Conservation (phyloP, 2,113 vertebrate genomes). For the Myodes glareolus region DNA sequence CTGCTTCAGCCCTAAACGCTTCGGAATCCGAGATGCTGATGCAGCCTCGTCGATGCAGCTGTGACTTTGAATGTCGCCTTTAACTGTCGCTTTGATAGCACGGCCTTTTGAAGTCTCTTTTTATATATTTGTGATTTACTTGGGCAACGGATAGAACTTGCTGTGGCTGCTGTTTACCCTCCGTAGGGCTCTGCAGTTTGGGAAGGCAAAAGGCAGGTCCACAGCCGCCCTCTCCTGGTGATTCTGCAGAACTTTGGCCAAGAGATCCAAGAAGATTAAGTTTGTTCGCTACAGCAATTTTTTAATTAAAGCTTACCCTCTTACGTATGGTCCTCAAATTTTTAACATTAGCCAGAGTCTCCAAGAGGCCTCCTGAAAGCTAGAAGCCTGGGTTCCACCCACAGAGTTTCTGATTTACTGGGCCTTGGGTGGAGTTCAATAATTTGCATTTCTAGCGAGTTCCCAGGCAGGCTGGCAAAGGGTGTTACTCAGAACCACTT, state of each 20-base stretch:
- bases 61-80: not conserved
- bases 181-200: not conserved
- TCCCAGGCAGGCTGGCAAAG: not conserved
- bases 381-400: not conserved
- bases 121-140: constrained; percentile 20
- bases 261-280: fast-evolving
- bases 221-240: constrained; percentile 56
- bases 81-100: constrained; percentile 46
- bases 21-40: not conserved
- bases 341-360: not conserved
- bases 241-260: not conserved
- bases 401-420: constrained; percentile 48
- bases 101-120: constrained; percentile 55
- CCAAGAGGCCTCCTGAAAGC: not conserved
- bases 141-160: not conserved
- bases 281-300: not conserved
- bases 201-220: not conserved
- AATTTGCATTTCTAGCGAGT: constrained; percentile 55
- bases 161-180: not conserved
- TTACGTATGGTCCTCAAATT: not conserved
- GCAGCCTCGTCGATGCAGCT: not conserved
- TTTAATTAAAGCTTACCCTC: not conserved
- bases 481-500: not conserved
- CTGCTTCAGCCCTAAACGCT: not conserved
- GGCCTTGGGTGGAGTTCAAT: not conserved